Evolutionary conservation across 1,140 invertebrate genomes (phyloP).

Genomic region (Rhagoletis zephyria): DNA sequence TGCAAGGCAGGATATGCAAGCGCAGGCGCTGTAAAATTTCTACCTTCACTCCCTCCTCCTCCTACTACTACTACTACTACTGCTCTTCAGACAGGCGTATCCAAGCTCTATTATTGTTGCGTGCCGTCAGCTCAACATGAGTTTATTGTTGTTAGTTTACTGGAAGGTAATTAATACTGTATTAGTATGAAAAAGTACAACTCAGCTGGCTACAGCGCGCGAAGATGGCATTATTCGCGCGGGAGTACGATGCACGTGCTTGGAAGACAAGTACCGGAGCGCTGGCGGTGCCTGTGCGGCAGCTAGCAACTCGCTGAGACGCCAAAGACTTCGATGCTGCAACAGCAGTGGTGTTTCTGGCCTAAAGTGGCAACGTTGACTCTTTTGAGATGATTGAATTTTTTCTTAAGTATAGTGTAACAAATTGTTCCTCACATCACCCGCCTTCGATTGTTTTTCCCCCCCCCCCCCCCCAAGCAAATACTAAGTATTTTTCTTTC

Average conservation of each 20-base stretch:
- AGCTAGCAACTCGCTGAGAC: not conserved
- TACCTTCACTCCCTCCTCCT: not conserved
- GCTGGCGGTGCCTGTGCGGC: not conserved
- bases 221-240: not conserved
- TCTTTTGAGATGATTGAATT: not conserved
- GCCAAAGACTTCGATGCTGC: not conserved
- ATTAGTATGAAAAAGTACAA: not conserved
- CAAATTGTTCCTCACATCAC: constrained; percentile 37
- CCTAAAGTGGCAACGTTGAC: not conserved
- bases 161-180: not conserved
- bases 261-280: not conserved
- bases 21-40: constrained; percentile 32
- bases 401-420: not conserved
- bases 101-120: not conserved
- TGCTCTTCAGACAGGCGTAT: not conserved
- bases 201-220: not conserved
- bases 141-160: not conserved
- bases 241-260: not conserved
- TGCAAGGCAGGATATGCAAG: not conserved
- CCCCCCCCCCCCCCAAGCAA: not conserved
- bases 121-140: not conserved
- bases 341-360: not conserved
- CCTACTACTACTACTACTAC: not conserved
- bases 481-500: constrained; percentile 28
- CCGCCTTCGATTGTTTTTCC: not conserved